Conservation (phyloP, 2,797 vertebrate genomes). For the Gymnocypris eckloni region DNA sequence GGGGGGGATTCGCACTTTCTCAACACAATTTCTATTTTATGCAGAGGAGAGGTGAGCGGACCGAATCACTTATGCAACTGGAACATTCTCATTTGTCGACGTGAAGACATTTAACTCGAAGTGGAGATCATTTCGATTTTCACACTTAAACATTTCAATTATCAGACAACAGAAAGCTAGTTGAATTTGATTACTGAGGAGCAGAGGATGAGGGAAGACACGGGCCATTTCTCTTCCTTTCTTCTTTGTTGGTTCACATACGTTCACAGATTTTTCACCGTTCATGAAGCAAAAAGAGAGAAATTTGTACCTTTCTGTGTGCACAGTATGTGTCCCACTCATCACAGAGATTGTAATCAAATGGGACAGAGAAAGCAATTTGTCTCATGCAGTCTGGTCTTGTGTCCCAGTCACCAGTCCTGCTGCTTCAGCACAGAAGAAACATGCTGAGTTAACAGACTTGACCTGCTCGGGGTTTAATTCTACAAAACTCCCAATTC, state of each 20-base stretch:
- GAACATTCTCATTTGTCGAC: slow-evolving; percentile 64
- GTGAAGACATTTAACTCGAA: slow-evolving; percentile 57
- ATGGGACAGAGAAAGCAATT: slow-evolving; percentile 67
- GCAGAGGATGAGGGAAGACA: slow-evolving; percentile 54
- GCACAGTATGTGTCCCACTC: slow-evolving; percentile 79
- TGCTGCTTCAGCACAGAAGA: slow-evolving; percentile 60
- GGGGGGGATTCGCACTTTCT: slow-evolving; percentile 45
- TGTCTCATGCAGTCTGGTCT: slow-evolving; percentile 65
- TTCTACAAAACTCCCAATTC: slow-evolving; percentile 49
- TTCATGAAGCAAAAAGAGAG: slow-evolving; percentile 65
- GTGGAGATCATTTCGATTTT: slow-evolving; percentile 62
- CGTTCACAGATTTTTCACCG: slow-evolving; percentile 59
- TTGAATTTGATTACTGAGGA: slow-evolving; percentile 63
- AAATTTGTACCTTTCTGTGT: slow-evolving; percentile 81
- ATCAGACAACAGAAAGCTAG: slow-evolving; percentile 62
- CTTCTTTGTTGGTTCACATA: slow-evolving; percentile 49
- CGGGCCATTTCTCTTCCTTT: slow-evolving; percentile 60
- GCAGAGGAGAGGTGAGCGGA: slow-evolving; percentile 35
- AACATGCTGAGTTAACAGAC: slow-evolving; percentile 59
- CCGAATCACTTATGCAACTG: slow-evolving; percentile 51
- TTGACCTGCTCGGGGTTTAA: slow-evolving; percentile 56
- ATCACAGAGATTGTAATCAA: slow-evolving; percentile 74
- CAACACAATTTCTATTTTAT: slow-evolving; percentile 46
- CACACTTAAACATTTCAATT: slow-evolving; percentile 65
- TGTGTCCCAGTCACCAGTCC: slow-evolving; percentile 61